phyloP scores from a whole-genome alignment of 2,113 vertebrate species.

The Balaenoptera acutorostrata region DNA sequence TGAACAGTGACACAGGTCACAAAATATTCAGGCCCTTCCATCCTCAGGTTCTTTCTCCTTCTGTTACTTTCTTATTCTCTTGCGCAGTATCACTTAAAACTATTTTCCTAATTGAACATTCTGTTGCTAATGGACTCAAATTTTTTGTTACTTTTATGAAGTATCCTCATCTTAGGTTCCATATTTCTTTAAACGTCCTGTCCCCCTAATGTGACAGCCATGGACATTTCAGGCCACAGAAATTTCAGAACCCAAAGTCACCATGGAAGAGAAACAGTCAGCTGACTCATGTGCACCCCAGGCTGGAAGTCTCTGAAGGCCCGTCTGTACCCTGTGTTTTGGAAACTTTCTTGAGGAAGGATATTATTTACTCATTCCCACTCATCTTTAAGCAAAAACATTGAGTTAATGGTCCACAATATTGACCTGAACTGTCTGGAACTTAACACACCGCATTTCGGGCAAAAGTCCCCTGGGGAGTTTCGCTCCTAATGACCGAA shows the following conservation, averaged over 20 bases:
- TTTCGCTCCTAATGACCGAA: neutral
- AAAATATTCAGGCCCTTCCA: neutral
- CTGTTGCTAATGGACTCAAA: neutral
- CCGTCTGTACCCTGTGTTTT: neutral
- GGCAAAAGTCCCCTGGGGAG: neutral
- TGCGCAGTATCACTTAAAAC: neutral
- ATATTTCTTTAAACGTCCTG: neutral
- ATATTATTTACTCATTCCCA: neutral
- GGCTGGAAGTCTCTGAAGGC: neutral
- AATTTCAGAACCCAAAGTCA: neutral
- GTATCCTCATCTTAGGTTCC: neutral
- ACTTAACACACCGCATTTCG: neutral
- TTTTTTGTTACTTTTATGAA: neutral
- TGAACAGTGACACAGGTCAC: neutral
- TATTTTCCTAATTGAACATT: neutral
- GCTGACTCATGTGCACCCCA: fast-evolving
- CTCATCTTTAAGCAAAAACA: neutral
- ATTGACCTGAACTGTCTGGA: neutral
- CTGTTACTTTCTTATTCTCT: neutral
- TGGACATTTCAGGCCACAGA: neutral
- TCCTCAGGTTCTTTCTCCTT: neutral
- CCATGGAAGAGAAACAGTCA: fast-evolving
- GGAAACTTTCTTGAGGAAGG: neutral
- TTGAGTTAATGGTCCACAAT: neutral
- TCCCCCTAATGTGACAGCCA: neutral